Conservation (phyloP, 35 echinoderm and acorn worm genomes). For the Ophiothrix spiculata region DNA sequence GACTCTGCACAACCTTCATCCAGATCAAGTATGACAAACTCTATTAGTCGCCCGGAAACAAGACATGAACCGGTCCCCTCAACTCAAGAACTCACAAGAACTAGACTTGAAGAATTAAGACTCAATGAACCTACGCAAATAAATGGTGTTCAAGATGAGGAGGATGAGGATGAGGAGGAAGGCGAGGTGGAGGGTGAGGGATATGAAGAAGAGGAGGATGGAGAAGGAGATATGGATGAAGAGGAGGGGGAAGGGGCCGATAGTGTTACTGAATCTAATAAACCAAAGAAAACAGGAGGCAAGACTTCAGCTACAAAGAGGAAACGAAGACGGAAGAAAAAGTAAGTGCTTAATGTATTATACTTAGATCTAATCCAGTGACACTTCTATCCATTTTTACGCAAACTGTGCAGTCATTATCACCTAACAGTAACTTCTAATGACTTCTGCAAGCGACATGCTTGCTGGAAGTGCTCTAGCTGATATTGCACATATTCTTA, state of each 20-base stretch:
- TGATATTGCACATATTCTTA: no score
- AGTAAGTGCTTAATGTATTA: no score
- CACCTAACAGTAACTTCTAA: no score
- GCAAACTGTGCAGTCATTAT: no score
- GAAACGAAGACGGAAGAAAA: conserved; percentile 77
- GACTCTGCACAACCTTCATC: background rate
- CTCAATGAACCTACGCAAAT: background rate
- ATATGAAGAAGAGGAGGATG: conserved; percentile 37
- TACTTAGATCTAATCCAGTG: no score
- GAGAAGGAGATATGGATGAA: conserved; percentile 63
- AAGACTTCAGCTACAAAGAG: conserved; percentile 44
- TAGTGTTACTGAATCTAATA: conserved; percentile 45
- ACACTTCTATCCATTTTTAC: no score
- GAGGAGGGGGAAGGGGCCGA: conserved; percentile 66
- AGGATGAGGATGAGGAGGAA: background rate
- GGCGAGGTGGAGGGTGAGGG: no score
- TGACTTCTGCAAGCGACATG: no score
- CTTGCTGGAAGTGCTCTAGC: no score
- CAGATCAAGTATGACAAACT: background rate
- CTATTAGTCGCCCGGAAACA: background rate
- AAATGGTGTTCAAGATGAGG: background rate
- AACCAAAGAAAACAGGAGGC: conserved; percentile 25
- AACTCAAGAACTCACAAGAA: no score
- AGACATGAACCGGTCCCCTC: background rate
- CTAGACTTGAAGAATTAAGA: no score